Evolutionary conservation across 2,888 invertebrate genomes (phyloP).

Genomic region (Steinernema hermaphroditum): DNA sequence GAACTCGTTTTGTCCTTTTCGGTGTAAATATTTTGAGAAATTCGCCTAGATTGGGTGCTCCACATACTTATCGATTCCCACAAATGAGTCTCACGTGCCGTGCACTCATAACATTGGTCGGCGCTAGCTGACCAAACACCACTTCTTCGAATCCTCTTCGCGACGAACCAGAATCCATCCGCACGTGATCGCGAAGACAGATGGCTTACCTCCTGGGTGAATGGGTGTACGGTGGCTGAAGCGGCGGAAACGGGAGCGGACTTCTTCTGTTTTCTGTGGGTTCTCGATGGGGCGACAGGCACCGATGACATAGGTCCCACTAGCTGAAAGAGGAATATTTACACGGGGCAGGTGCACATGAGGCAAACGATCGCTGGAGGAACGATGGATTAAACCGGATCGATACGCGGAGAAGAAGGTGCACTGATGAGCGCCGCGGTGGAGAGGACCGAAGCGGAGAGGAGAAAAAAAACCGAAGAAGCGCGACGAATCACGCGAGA

Average conservation of each 20-base stretch:
- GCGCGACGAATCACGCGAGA: neutral
- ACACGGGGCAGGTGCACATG: slow-evolving; percentile 10
- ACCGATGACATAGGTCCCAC: slow-evolving; percentile 23
- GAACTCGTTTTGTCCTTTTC: neutral
- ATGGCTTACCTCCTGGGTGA: slow-evolving; percentile 5
- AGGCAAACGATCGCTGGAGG: neutral
- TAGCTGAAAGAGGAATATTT: neutral
- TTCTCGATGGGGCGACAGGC: slow-evolving; percentile 18
- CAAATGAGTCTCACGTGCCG: neutral
- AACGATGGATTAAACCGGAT: neutral
- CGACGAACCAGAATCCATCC: neutral
- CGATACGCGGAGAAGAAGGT: neutral
- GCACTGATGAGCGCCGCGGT: neutral
- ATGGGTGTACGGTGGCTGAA: slow-evolving; percentile 2
- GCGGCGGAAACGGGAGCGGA: neutral
- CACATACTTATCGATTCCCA: too few species aligned
- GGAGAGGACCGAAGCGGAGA: too few species aligned
- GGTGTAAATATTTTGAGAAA: slow-evolving; percentile 9
- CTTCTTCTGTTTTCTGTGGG: slow-evolving; percentile 10
- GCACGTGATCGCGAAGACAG: neutral
- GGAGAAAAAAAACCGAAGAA: neutral
- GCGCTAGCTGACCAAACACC: slow-evolving; percentile 9
- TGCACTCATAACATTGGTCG: neutral
- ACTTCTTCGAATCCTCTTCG: neutral
- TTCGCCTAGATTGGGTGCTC: too few species aligned